A percentile compares a stretch with the other conserved stretches of the same genome.
Conservation (phyloP, 2,113 vertebrate genomes). For the Pseudolaguvia tuberculata region DNA sequence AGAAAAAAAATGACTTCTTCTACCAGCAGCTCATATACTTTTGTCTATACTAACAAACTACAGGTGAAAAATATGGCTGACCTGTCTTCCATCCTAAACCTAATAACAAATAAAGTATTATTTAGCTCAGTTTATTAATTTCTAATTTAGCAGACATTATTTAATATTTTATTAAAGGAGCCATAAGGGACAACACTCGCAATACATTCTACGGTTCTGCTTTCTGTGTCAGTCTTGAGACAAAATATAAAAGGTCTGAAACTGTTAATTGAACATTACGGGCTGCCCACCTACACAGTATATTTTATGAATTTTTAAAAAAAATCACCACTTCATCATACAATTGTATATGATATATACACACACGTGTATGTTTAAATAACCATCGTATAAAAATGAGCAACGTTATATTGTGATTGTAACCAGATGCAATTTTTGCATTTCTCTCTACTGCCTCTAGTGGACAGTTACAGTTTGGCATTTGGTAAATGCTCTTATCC, state of each 20-base stretch:
- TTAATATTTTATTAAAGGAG: background rate
- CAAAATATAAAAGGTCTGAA: too few relatives aligned
- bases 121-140: background rate
- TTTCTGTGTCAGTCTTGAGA: background rate
- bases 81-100: background rate
- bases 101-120: background rate
- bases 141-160: background rate
- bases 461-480: too few relatives aligned
- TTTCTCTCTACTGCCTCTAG: too few relatives aligned
- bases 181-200: background rate
- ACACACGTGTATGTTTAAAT: too few relatives aligned
- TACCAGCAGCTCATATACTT: background rate
- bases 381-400: too few relatives aligned
- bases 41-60: background rate
- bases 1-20: background rate
- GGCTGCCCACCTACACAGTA: too few relatives aligned
- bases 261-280: background rate
- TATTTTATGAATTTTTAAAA: constrained; percentile 5
- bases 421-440: too few relatives aligned
- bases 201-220: background rate
- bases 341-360: too few relatives aligned
- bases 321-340: background rate
- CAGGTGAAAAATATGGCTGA: background rate
- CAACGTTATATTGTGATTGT: too few relatives aligned
- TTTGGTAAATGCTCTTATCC: too few relatives aligned